These are phyloP conservation scores for Spilosoma lubricipeda DNA, from an alignment of 2,888 invertebrate genomes.

Conservation along the genomic window DNA sequence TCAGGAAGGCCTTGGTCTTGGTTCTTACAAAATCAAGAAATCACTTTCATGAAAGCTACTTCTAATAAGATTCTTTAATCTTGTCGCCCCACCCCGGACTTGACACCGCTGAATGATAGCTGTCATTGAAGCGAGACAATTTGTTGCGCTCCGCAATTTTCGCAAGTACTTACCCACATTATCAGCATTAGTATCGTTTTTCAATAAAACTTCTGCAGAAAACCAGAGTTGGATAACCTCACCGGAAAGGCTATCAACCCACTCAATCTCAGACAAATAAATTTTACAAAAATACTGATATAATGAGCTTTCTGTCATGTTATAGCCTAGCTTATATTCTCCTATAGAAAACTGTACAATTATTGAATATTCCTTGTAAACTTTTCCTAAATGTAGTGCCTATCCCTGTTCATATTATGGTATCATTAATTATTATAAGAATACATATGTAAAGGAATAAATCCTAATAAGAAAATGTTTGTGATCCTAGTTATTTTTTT, in stretches of 20 bases:
- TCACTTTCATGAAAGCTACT: constrained; percentile 40
- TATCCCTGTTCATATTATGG: neutral
- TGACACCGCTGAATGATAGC: constrained; percentile 72
- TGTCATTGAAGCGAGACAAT: constrained; percentile 76
- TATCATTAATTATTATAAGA: neutral
- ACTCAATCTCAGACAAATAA: constrained; percentile 17
- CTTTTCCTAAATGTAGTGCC: neutral
- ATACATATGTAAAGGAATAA: neutral
- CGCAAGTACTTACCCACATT: constrained; percentile 49
- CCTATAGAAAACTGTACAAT: neutral
- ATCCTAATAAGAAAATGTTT: neutral
- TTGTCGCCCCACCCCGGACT: constrained; percentile 81
- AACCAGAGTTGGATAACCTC: constrained; percentile 49
- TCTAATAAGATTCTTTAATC: constrained; percentile 60
- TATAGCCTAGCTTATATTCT: neutral
- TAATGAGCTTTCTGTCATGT: neutral
- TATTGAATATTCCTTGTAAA: neutral
- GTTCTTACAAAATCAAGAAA: constrained; percentile 21
- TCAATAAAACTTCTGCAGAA: constrained; percentile 46
- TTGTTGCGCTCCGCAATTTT: constrained; percentile 69
- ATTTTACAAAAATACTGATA: neutral
- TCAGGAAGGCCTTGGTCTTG: constrained; percentile 34
- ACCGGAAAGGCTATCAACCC: constrained; percentile 36
- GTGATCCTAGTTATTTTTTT: neutral
- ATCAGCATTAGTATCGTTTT: constrained; percentile 43